Conservation (phyloP, 2,888 invertebrate species). For the Blomia tropicalis region DNA sequence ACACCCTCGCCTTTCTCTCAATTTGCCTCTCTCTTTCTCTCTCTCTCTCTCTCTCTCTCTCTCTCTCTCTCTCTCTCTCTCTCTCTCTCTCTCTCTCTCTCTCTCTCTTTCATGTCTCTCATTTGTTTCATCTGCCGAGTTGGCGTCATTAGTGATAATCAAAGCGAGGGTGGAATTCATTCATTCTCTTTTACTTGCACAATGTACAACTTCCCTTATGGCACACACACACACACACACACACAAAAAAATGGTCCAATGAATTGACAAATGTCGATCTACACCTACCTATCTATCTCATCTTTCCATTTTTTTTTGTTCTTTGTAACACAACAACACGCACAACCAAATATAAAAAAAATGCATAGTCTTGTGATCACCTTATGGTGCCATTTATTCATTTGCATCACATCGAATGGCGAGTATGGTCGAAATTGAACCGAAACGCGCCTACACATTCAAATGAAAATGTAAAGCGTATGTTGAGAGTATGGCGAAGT, state of each 20-base stretch:
- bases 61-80: too few relatives aligned
- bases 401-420: too few relatives aligned
- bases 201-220: too few relatives aligned
- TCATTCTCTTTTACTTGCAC: too few relatives aligned
- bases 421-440: not conserved
- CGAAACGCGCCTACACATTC: not conserved
- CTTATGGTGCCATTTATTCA: not conserved
- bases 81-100: not conserved
- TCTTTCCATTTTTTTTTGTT: not conserved
- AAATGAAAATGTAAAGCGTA: too few relatives aligned
- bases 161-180: constrained; percentile 12
- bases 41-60: too few relatives aligned
- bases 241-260: not conserved
- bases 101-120: constrained; percentile 12
- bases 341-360: too few relatives aligned
- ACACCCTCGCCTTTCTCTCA: constrained; percentile 24
- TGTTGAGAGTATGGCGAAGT: too few relatives aligned
- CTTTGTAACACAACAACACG: not conserved
- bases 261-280: not conserved
- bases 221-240: too few relatives aligned
- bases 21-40: too few relatives aligned
- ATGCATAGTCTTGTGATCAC: not conserved
- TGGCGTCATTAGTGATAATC: constrained; percentile 15
- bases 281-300: not conserved
- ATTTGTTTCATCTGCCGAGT: too few relatives aligned